Evolutionary conservation across 37 sponge, comb jelly and placozoan species (phyloP), one percentile per base, ranked within the genome.

Genomic region (Agelas oroides): DNA sequence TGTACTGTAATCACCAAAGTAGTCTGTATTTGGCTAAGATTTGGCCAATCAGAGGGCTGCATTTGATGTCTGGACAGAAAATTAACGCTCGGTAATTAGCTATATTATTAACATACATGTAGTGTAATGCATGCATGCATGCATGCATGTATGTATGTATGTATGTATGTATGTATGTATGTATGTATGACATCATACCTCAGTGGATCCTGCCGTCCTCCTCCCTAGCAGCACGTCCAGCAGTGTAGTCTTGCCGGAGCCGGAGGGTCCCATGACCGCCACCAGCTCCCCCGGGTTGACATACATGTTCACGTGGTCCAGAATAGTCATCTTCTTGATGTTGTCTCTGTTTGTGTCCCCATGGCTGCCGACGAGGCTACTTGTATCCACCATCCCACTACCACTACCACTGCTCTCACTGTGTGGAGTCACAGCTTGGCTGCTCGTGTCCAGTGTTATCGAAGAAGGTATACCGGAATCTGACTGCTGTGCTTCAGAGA

Each of bases 261-360:
- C 94, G 11, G 91, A 85, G 39, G 94, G 94, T 20, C 94, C 94
- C 94, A 94, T 94, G 28, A 94, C 90, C 33, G 91, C 94, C 34
- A 89, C 91, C 57, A 94, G 78, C 53, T 90, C 91, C 17, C 88
- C 91, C 0, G 94, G 91, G 60, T 94, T 94, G 54, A 94, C 72
- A 78, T 94, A 94, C 58, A 94, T 59, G 30, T 90, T 89, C n/a
- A 94, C 84, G 35, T 79, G 39, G 27, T 84, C 59, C 18, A 94
- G 58, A 18, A 94, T 90, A 0, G 72, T 59, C 72, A 76, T 82
- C 70, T 73, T 86, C 12, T 59, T 69, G 6, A 53, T 31, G 56
- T 53, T 72, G 27, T 53, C 75, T 30, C 32, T 70, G 28, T 76
- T 30, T 16, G 53, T 0, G 19, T 57, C 54, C 1, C 6, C 32